Conservation (phyloP, 92 coral and sea anemone genomes). For the Pocillopora meandrina region DNA sequence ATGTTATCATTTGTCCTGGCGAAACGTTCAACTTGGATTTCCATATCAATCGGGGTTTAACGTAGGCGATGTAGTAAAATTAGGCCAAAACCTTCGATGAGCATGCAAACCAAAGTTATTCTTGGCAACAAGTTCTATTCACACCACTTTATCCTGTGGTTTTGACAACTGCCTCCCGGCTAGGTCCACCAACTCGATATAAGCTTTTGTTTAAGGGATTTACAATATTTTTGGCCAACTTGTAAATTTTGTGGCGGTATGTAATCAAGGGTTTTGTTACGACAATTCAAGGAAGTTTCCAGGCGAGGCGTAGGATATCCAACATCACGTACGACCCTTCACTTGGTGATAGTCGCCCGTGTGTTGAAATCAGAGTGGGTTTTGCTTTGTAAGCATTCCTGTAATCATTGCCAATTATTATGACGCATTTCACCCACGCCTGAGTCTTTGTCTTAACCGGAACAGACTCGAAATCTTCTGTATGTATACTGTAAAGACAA, state of each 20-base stretch:
- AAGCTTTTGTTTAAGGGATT: constrained; percentile 25
- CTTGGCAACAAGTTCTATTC: not conserved
- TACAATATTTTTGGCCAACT: constrained; percentile 25
- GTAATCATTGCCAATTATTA: not conserved
- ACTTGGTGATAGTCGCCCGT: not conserved
- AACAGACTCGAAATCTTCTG: too few relatives aligned
- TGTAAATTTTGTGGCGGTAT: constrained; percentile 21
- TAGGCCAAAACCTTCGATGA: not conserved
- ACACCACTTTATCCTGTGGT: constrained; percentile 22
- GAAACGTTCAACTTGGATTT: not conserved
- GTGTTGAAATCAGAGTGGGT: not conserved
- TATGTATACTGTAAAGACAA: too few relatives aligned
- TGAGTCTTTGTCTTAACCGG: not conserved
- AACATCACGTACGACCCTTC: constrained; percentile 28
- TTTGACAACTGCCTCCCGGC: constrained; percentile 29
- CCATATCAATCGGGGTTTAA: too few relatives aligned
- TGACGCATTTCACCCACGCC: not conserved
- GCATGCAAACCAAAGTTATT: not conserved
- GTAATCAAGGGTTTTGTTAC: constrained; percentile 26
- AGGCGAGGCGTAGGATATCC: not conserved
- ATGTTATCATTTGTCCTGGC: too few relatives aligned
- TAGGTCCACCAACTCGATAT: constrained; percentile 2
- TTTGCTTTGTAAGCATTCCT: not conserved
- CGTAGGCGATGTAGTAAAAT: not conserved
- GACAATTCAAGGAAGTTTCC: constrained; percentile 20